These are phyloP conservation scores for Bufo bufo DNA, from an alignment of 2,113 vertebrate genomes.

Conservation along the genomic window DNA sequence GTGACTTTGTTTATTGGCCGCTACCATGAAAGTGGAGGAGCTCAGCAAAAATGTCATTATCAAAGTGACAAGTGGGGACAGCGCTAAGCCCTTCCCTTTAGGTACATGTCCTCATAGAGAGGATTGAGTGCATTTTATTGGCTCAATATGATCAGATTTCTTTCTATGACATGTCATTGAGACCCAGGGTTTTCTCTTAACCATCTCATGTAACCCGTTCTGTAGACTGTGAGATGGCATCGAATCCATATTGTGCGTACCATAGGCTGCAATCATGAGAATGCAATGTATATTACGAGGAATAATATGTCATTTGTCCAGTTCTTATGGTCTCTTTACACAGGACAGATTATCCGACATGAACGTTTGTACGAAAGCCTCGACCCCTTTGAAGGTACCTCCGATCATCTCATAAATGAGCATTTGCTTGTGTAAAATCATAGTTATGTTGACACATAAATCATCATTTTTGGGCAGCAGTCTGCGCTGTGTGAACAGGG, in stretches of 20 bases:
- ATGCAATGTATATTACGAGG: too few relatives aligned
- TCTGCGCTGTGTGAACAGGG: too few relatives aligned
- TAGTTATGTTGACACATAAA: too few relatives aligned
- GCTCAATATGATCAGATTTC: constrained; percentile 29
- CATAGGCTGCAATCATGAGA: background rate
- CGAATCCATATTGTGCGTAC: background rate
- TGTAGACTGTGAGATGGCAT: background rate
- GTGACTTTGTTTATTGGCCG: constrained; percentile 45
- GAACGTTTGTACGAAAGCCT: too few relatives aligned
- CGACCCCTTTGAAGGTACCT: too few relatives aligned
- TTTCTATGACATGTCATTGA: constrained; percentile 6
- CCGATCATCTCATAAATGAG: too few relatives aligned
- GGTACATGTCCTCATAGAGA: constrained; percentile 12
- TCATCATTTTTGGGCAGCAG: too few relatives aligned
- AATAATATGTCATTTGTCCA: too few relatives aligned
- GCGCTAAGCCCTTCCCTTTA: constrained; percentile 34
- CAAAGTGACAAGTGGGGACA: constrained; percentile 55
- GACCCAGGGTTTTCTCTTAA: background rate
- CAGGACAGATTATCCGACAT: too few relatives aligned
- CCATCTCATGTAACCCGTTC: background rate
- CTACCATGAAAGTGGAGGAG: constrained; percentile 23
- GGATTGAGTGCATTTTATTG: constrained; percentile 35
- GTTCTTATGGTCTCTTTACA: too few relatives aligned
- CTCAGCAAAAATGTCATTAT: constrained; percentile 55
- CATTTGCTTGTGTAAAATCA: too few relatives aligned